Base-by-base conservation (phyloP, 2,888 invertebrate genomes). In the Tryphoninae sp. region DNA sequence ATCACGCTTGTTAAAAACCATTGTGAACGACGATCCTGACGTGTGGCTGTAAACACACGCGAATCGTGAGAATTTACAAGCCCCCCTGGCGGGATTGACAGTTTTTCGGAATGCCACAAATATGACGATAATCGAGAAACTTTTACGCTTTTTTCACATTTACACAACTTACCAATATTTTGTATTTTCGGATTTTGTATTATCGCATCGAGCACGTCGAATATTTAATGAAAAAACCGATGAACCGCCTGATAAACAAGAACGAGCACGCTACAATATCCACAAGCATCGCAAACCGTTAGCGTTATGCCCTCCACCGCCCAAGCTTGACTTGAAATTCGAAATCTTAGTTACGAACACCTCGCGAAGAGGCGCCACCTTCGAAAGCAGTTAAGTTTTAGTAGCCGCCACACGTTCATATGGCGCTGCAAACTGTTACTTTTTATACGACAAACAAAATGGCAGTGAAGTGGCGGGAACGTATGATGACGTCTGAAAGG, bases 1-100 rank as follows among this genome's bases (percentile, higher is more conserved):
- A 78, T 91, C 89, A 61, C 84, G 89, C 68, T 88, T 89, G 78
- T 89, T 90, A 79, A 88, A 88, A 51, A 91, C 91, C 90, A 90
- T 91, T 23, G 19, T 81, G 68, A 59, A 9, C 19, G 8, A 7
- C 9, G 16, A 53, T 67, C 13, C 6, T 62, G 45, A 45, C 9
- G 45, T n/a, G 53, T 13, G 0, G 26, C 74, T 75, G 65, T 45
- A 26, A 75, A 75, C 13, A 65, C 13, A 16, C 26, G n/a, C 58
- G 11, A 59, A 45, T 45, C 13, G 53, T 33, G 9, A 33, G 55
- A 19, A 19, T 7, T 55, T 55, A 40, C 13, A 3, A 40, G 19
- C 9, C 40, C 26, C 11, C 49, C n/a, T 45, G 8, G 11, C 19
- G 55, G 2, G 45, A 73, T 58, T 81, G 83, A 83, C 83, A 79